Evolutionary conservation across 2,888 invertebrate species (phyloP), one percentile per base, ranked within the genome.

Genomic region (Linnaemya vulpina): DNA sequence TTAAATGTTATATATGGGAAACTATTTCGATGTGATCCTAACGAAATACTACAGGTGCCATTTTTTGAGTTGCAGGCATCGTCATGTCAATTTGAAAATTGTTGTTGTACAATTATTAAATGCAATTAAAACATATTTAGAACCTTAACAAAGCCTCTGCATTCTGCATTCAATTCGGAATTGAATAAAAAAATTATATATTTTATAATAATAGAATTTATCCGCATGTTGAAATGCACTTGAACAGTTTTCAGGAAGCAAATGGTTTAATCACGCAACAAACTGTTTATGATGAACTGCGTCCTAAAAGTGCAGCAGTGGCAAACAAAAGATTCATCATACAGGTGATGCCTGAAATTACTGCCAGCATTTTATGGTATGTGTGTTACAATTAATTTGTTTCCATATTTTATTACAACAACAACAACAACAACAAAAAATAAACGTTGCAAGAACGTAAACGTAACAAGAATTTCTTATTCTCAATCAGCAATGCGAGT

Each of bases 231-330:
- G 25, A 75, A 55, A 55, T 46, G 60, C 53, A 80, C 49, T 74
- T 20, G n/a, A 38, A 43, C 40, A 68, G 20, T 74, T 68, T 75
- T 89, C 90, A 90, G 90, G 90, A 90, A 90, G 88, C 90, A 90
- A 90, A 90, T 90, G 90, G 88, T 89, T 87, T 89, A 87, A 90
- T 90, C 90, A 90, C 90, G 90, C 90, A 88, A 90, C 85, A 83
- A 86, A 71, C 83, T 63, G 43, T 74, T 51, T 22, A 22, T 35
- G 7, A 30, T 53, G 53, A 49, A 58, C 13, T 46, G n/a, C 35
- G 13, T 46, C 15, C 38, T 38, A 43, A 51, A 40, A 60, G 38
- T 20, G 22, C 58, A 25, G 20, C 5, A 22, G 15, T 35, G 25
- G n/a, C n/a, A n/a, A 22, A 84, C 73, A 84, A 84, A 81, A 84